Conservation (phyloP, 35 echinoderm and acorn worm genomes). For the Eucidaris tribuloides region DNA sequence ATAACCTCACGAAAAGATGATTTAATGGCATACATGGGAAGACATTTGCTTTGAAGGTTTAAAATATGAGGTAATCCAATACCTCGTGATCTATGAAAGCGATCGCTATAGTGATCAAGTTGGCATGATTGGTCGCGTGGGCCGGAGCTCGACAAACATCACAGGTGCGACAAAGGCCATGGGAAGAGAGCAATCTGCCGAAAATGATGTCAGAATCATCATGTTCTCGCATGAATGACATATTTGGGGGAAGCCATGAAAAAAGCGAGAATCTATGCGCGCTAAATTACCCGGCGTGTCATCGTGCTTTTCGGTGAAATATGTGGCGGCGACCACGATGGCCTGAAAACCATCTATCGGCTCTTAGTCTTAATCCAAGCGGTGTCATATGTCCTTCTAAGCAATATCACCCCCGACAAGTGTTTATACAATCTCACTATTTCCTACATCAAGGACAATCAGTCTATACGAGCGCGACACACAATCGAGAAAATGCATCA, state of each 20-base stretch:
- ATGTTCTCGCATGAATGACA: neutral
- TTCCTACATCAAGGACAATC: neutral
- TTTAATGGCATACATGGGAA: too few relatives aligned
- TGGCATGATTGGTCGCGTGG: too few relatives aligned
- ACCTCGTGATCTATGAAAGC: too few relatives aligned
- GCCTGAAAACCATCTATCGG: neutral
- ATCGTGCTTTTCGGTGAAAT: slow-evolving; percentile 10
- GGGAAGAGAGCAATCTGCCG: neutral
- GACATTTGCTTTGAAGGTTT: too few relatives aligned
- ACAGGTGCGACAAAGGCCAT: too few relatives aligned
- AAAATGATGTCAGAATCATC: neutral
- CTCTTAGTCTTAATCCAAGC: slow-evolving; percentile 2
- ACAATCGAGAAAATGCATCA: slow-evolving; percentile 30
- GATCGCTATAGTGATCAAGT: too few relatives aligned
- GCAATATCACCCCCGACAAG: slow-evolving; percentile 9
- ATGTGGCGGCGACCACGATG: neutral
- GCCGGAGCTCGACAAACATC: too few relatives aligned
- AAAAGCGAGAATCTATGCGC: neutral
- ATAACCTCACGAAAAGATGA: too few relatives aligned
- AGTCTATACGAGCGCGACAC: slow-evolving; percentile 4
- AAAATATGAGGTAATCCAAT: too few relatives aligned
- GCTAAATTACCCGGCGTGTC: neutral
- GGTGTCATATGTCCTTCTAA: slow-evolving; percentile 3
- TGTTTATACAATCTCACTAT: slow-evolving; percentile 26
- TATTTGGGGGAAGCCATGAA: neutral